Evolutionary conservation across 1,140 invertebrate species (phyloP), one percentile per base, ranked within the genome.

Genomic region (Leptonema lineaticorne): DNA sequence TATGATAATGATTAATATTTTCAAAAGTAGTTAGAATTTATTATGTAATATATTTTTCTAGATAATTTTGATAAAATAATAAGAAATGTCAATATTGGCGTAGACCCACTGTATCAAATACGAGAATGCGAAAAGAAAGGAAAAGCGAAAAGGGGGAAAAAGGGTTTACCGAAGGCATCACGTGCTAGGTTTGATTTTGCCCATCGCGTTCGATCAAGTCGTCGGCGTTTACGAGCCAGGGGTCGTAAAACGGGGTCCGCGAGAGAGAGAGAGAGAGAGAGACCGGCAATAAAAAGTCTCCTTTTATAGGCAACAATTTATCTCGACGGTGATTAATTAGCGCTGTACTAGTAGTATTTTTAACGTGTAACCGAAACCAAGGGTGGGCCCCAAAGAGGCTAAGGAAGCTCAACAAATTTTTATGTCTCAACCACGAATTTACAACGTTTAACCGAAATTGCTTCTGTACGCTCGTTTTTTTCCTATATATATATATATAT

Each of bases 281-380:
- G 29, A n/a, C 37, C 18, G 46, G 45, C 65, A 67, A 67, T 67
- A 67, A 67, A 67, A 67, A n/a, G 50, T 24, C 20, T 53, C 65
- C 53, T 67, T 62, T 58, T 67, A 67, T 67, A 59, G 65, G 30
- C 46, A 28, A 67, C 65, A 59, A 67, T 67, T 67, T 67, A 67
- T 59, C 53, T 67, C 30, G 33, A n/a, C n/a, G 57, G 65, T 67
- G 65, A 67, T 67, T 67, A 67, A 67, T 67, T 67, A 67, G 65
- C 26, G 65, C 46, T 29, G 46, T 26, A 59, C 56, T 28, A 46
- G 65, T 29, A 59, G 65, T 45, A 67, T 59, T 67, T 67, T 67
- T 67, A n/a, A 58, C 50, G 41, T 67, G 64, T 67, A 67, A 66
- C 63, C 63, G 48, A 57, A 11, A 30, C 28, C 11, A 5, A 33